Evolutionary conservation across 2,888 invertebrate genomes (phyloP), one percentile per base, ranked within the genome.

Genomic region (Gibbula magus): DNA sequence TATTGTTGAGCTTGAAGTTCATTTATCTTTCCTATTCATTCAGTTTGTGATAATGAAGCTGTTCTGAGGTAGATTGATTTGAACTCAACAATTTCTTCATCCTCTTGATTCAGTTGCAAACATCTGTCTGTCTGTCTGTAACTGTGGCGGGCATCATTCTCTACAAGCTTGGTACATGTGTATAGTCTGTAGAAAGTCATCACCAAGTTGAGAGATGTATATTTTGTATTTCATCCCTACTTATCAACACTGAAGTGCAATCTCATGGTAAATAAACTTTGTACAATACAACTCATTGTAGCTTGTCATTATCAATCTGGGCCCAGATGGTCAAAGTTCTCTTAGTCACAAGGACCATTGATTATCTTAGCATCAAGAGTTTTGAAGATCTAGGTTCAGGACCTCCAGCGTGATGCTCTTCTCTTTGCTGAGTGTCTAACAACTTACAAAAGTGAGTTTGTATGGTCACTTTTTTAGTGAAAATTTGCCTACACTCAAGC

Each of bases 261-360:
- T 70, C 70, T 70, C 70, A 70, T 70, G 70, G 70, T 70, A 39
- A 70, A 70, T 70, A 70, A 70, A 61, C 29, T 70, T 70, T 70
- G 70, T 70, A 70, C 70, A 70, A 70, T 22, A 20, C 29, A 35
- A 35, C 22, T 67, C 35, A 16, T 70, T n/a, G 22, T 35, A 16
- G 35, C 35, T 16, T 32, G 29, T 35, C n/a, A 35, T 32, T 18
- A 39, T 29, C 16, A n/a, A 39, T 7, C 18, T 1, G 56, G 4
- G 54, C 18, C 18, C 3, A 54, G 54, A 5, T 2, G 2, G 10
- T n/a, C 18, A 54, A 20, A 54, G 54, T 54, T 3, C 13, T 54
- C 13, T 20, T 20, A n/a, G 54, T 52, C 52, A 10, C 52, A 10
- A 8, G 16, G 52, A 16, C 5, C 10, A 13, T 18, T 5, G 7